Evolutionary conservation across 1,140 invertebrate genomes (phyloP), one percentile per base, ranked within the genome.

Genomic region (Rhopalosiphum maidis): DNA sequence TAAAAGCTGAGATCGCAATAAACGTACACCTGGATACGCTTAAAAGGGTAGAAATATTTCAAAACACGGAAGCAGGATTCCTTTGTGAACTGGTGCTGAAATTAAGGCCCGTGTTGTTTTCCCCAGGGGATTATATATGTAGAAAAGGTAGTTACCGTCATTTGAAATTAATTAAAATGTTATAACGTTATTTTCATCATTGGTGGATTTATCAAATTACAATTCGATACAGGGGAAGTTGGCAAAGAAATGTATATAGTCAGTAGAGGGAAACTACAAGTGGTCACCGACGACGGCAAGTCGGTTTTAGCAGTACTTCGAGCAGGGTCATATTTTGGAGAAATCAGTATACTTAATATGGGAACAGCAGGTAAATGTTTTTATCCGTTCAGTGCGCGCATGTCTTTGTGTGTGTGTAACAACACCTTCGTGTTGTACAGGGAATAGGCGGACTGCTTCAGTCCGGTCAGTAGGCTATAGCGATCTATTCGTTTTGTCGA

Each of bases 191-290:
- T 87, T n/a, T 15, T 8, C 2, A 22, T 51, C 4, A 87, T 46
- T 51, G 25, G 15, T 1, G 30, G 18, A 87, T 18, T 21, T 15
- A 18, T 46, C n/a, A 55, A 54, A 55, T 22, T 55, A 60, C 51
- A 0, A 92, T 85, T 54, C 23, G 22, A 90, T 95, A 2, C 96
- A 99, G 99, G 99, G 94, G 99, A 99, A 96, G 98, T 99, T 93
- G 99, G 99, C 93, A 99, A 99, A 93, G 99, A 99, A 96, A 99
- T 99, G 99, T 99, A 99, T 96, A 99, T 99, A 96, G 99, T 99
- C 94, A 99, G 99, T 96, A 96, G 99, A 94, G 99, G 99, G 94
- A 96, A 98, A 94, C 96, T 99, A 88, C 98, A 99, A 96, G 99
- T 99, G 94, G 99, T 99, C 51, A 98, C 98, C 41, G 98, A 99